Evolutionary conservation across 2,113 vertebrate species (phyloP), one percentile per base, ranked within the genome.

Genomic region (Bucco capensis): DNA sequence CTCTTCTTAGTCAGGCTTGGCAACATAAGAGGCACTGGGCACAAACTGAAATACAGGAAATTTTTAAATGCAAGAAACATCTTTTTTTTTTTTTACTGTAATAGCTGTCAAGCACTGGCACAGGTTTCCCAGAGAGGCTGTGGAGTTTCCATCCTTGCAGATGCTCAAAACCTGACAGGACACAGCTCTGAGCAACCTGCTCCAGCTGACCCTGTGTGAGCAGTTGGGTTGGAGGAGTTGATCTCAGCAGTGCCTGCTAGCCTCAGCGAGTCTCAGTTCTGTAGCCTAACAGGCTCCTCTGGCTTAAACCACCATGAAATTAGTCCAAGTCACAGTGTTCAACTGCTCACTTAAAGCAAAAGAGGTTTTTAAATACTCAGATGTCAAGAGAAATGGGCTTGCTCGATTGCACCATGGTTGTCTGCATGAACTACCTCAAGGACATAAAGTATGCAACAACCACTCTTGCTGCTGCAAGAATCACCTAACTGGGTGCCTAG

Each of bases 161-260:
- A 37, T 21, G 27, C 35, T 76, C 49, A 42, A 51, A 81, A 53
- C 14, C 24, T 51, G 42, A 31, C 31, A 18, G 14, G n/a, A 62
- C 19, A 25, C 0, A 0, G 57, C 8, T n/a, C 51, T 0, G 3
- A 4, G 18, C 22, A 71, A 30, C 22, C 19, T 22, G 53, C 19
- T 67, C 44, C 57, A 75, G 74, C 35, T 62, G 73, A 66, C 31
- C 47, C 60, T 19, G 25, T 0, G 1, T 22, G 77, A 83, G 73
- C 46, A 10, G 7, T 0, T 57, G 40, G 12, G 31, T 3, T 71
- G 91, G 35, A 64, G 57, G 8, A 92, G 33, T 23, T 0, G 0
- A 57, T 10, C 57, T 76, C 71, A 47, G 66, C 0, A 0, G 22
- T 49, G n/a, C 30, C 23, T 72, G 49, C 38, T 4, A 17, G 37